Percentiles rank a stretch among this genome's conserved stretches.
Evolutionary conservation across 2,797 vertebrate species (phyloP).

Genomic region (Vireo griseus): DNA sequence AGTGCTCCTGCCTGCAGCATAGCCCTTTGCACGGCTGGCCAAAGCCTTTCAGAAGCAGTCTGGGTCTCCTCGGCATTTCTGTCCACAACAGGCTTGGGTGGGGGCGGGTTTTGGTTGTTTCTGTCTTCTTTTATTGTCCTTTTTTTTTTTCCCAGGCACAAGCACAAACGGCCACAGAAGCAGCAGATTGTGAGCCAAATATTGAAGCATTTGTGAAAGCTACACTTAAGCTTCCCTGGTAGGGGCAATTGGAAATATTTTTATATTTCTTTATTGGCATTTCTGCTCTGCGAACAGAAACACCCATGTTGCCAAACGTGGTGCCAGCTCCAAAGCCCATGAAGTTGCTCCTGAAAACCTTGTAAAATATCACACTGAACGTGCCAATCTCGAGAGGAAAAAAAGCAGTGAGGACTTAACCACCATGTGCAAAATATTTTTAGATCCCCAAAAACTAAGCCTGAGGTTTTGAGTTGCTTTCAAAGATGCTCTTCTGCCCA

Average conservation of each 20-base stretch:
- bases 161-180: neutral
- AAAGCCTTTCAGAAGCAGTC: neutral
- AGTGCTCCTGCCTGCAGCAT: accelerated
- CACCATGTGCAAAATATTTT: slow-evolving; percentile 25
- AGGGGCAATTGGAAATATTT: neutral
- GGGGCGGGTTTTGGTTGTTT: neutral
- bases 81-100: neutral
- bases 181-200: neutral
- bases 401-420: slow-evolving; percentile 26
- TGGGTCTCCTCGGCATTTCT: neutral
- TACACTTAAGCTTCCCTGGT: neutral
- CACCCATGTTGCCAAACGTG: neutral
- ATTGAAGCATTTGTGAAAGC: slow-evolving; percentile 1
- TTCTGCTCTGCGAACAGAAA: neutral
- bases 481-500: slow-evolving; percentile 29
- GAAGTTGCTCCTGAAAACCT: slow-evolving; percentile 43
- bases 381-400: neutral
- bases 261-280: neutral
- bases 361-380: neutral
- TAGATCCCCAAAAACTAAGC: slow-evolving; percentile 45
- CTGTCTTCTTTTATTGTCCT: neutral
- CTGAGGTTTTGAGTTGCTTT: slow-evolving; percentile 49
- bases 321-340: neutral
- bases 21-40: neutral
- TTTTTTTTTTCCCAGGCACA: slow-evolving; percentile 8